Conservation (phyloP, 1,140 invertebrate species). For the Cydia fagiglandana region DNA sequence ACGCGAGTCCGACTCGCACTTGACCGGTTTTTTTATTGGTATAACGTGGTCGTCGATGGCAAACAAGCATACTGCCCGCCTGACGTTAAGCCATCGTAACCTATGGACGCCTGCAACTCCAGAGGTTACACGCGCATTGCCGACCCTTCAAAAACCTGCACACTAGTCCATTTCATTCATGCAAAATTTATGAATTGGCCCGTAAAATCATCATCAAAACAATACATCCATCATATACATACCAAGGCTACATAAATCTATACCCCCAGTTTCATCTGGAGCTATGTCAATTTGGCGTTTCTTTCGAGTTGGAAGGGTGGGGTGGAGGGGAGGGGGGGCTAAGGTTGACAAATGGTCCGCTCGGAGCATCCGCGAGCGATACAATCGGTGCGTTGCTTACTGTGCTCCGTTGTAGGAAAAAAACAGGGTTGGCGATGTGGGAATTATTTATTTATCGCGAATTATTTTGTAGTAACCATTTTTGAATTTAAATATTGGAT, state of each 20-base stretch:
- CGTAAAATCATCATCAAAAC: neutral
- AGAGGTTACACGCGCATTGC: too few species aligned
- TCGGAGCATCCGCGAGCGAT: constrained; percentile 76
- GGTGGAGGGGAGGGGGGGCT: constrained; percentile 46
- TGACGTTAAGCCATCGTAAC: too few species aligned
- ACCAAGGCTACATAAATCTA: constrained; percentile 63
- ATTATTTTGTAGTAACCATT: neutral
- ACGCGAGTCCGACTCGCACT: too few species aligned
- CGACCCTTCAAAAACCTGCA: too few species aligned
- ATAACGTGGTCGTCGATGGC: too few species aligned
- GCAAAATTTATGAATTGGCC: too few species aligned
- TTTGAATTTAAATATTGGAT: too few species aligned
- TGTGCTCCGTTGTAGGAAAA: constrained; percentile 68
- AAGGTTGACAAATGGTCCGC: constrained; percentile 77
- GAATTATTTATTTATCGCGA: neutral
- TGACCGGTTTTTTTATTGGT: too few species aligned
- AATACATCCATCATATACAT: constrained; percentile 28
- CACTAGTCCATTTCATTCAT: too few species aligned
- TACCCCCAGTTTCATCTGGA: constrained; percentile 68
- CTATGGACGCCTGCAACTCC: too few species aligned
- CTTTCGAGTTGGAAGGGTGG: constrained; percentile 55
- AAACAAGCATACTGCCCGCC: too few species aligned
- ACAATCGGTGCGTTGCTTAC: constrained; percentile 78
- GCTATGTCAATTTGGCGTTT: constrained; percentile 52
- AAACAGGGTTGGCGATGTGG: constrained; percentile 57